Evolutionary conservation across 1,140 invertebrate genomes (phyloP).

Genomic region (Heliconius melpomene): DNA sequence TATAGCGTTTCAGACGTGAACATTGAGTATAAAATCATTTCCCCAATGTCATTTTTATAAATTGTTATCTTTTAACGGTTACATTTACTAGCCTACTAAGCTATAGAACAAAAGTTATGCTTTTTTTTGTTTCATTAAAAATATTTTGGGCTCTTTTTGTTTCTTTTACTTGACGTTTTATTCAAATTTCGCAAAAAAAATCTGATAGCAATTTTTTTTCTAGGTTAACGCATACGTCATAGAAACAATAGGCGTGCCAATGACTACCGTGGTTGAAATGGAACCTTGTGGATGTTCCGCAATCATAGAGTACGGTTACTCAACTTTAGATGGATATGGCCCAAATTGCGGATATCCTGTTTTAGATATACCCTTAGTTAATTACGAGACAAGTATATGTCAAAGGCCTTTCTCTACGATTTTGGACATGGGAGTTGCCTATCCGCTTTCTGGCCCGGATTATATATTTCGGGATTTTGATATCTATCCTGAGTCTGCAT

Average conservation of each 20-base stretch:
- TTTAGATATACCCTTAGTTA: not conserved
- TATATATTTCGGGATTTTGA: not conserved
- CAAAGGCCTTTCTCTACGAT: constrained; percentile 5
- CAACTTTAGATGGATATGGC: not conserved
- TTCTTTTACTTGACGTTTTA: no score
- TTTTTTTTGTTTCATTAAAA: no score
- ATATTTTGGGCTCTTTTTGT: no score
- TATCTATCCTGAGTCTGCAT: not conserved
- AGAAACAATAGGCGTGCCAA: not conserved
- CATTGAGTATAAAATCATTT: no score
- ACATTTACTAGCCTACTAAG: no score
- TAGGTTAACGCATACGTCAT: constrained; percentile 14
- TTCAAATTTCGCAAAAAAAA: not conserved
- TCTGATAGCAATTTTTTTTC: not conserved
- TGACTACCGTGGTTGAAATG: constrained; percentile 9
- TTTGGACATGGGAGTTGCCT: not conserved
- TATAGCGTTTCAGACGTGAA: no score
- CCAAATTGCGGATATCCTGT: not conserved
- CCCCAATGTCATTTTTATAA: no score
- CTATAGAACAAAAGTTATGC: no score
- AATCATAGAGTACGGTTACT: constrained; percentile 7
- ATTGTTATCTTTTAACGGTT: no score
- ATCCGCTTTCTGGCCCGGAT: not conserved
- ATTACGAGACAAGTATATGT: not conserved
- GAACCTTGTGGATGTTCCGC: not conserved